Base-by-base conservation (phyloP, 2,797 vertebrate genomes). In the Pitangus sulphuratus region DNA sequence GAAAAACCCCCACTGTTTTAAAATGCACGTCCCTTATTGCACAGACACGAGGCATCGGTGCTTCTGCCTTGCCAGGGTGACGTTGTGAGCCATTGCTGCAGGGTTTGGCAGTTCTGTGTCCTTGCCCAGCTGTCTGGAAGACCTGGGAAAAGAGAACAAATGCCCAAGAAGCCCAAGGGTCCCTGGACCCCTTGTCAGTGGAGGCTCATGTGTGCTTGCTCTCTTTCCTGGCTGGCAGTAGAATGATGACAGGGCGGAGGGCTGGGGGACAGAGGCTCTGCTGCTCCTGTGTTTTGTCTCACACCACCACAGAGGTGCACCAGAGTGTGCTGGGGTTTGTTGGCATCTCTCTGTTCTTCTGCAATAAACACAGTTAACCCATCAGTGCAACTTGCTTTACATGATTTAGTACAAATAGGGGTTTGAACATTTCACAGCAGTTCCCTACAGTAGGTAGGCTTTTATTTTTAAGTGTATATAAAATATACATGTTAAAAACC, bases 271-370 rank as follows among this genome's bases (percentile, higher is more conserved):
- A 45, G 35, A 48, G 31, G 21, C 16, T 60, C 28, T 72, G 6
- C 62, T 45, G 10, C 68, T 66, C 44, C 2, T 2, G 12, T 1
- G 0, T 45, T 62, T 53, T 57, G 15, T 45, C 44, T 50, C 28
- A 2, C 1, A 3, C 6, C 48, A 5, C 37, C 2, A 8, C 45
- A 42, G 40, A 9, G 2, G 0, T 1, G 8, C 39, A 5, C 12
- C 25, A 5, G 16, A 40, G 15, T 1, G 0, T 37, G 39, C 35
- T 28, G 1, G 4, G 12, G 7, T 92, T 71, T 58, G 26, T 8
- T 18, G 58, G 40, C 50, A 5, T 12, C 31, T 35, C 8, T 0
- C 28, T 70, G n/a, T 25, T 50, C 28, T 40, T 66, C 66, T 62
- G 61, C 53, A 79, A 37, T 82, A 64, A 90, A 47, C 12, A 4